phyloP scores from a whole-genome alignment of 2,888 invertebrate genomes.

The Sminthurinus aureus region DNA sequence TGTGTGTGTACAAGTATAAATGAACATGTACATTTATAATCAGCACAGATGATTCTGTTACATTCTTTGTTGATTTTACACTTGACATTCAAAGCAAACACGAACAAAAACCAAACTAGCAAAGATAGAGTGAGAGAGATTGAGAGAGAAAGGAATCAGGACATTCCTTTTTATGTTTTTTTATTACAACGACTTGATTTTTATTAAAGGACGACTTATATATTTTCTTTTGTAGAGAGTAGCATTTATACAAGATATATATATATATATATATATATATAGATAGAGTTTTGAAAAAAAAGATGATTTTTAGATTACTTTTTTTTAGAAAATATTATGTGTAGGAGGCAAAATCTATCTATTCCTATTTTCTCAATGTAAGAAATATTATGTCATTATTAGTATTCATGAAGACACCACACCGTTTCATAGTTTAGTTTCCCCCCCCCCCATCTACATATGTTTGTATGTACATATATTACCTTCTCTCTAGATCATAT shows the following conservation, averaged over 20 bases:
- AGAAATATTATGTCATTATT: neutral
- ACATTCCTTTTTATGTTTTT: neutral
- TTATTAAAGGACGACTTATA: neutral
- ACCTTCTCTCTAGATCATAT: too few species aligned
- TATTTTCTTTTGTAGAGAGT: neutral
- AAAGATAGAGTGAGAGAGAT: too few species aligned
- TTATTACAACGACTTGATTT: neutral
- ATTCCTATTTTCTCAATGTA: neutral
- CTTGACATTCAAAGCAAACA: neutral
- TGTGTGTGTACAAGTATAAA: neutral
- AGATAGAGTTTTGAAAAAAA: neutral
- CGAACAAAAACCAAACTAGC: too few species aligned
- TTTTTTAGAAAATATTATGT: too few species aligned
- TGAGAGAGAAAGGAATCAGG: neutral
- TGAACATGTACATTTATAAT: neutral
- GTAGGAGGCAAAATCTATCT: neutral
- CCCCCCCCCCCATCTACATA: too few species aligned
- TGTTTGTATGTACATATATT: too few species aligned
- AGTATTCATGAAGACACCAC: neutral
- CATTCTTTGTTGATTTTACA: neutral
- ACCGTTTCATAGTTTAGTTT: too few species aligned
- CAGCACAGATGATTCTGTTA: neutral
- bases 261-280: neutral
- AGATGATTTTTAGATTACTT: too few species aligned
- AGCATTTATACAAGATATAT: neutral